A percentile compares a stretch with the other conserved stretches of the same genome.
Conservation (phyloP, 2,797 vertebrate species). For the Erpetoichthys calabaricus region DNA sequence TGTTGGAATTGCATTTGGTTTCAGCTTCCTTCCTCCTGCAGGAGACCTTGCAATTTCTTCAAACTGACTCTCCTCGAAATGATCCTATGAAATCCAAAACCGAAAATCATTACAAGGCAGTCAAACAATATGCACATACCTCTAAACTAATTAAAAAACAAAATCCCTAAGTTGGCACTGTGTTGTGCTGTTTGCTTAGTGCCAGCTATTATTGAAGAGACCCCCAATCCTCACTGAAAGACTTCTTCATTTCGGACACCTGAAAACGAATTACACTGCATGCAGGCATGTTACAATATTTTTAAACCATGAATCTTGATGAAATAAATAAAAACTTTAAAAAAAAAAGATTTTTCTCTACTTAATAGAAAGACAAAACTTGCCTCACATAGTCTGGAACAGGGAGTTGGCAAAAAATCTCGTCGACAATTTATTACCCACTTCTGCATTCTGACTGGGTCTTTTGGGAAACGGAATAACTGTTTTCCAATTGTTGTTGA, state of each 20-base stretch:
- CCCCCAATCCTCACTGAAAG: too few species aligned
- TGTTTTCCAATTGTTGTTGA: constrained; percentile 61
- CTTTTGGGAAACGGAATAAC: constrained; percentile 61
- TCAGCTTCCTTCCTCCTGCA: constrained; percentile 58
- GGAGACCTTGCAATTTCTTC: constrained; percentile 61
- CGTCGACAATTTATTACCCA: constrained; percentile 60
- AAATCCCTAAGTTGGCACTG: too few species aligned
- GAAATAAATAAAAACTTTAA: too few species aligned
- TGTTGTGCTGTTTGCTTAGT: too few species aligned
- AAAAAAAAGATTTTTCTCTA: neutral
- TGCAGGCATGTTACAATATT: too few species aligned
- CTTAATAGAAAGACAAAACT: constrained; percentile 11
- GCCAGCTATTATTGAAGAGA: too few species aligned
- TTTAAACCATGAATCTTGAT: too few species aligned
- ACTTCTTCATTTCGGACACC: too few species aligned
- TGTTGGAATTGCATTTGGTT: constrained; percentile 62
- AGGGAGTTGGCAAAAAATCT: constrained; percentile 57
- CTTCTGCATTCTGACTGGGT: constrained; percentile 51
- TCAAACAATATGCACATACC: neutral
- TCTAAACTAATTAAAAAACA: neutral
- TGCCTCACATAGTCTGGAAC: constrained; percentile 62
- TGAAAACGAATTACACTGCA: too few species aligned
- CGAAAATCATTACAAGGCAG: neutral
- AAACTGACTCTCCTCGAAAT: constrained; percentile 63
- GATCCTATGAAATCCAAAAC: constrained; percentile 35